These are phyloP conservation scores for Lithobates sylvaticus DNA, from an alignment of 2,797 vertebrate species.

Conservation along the genomic window DNA sequence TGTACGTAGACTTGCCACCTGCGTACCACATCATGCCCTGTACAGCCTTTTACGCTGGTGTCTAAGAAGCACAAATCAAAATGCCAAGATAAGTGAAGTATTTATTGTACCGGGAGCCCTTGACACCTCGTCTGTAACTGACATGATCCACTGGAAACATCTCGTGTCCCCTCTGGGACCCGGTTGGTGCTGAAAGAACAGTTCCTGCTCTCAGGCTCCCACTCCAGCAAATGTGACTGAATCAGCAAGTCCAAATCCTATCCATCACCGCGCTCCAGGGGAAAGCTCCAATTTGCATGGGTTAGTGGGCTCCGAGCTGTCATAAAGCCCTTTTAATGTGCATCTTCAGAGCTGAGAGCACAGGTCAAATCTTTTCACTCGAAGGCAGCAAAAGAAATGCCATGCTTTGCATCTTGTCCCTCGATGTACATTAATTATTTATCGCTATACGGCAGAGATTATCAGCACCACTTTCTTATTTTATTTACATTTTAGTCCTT, in stretches of 20 bases:
- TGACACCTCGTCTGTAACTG: slow-evolving; percentile 49
- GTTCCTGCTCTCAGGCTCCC: slow-evolving; percentile 39
- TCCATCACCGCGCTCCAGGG: slow-evolving; percentile 50
- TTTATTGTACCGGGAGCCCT: slow-evolving; percentile 52
- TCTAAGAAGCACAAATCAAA: slow-evolving; percentile 39
- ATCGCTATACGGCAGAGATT: not conserved
- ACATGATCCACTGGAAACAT: slow-evolving; percentile 59
- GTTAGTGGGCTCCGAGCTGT: slow-evolving; percentile 49
- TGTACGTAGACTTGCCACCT: not conserved
- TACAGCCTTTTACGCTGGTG: not conserved
- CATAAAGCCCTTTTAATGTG: slow-evolving; percentile 48
- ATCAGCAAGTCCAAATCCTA: slow-evolving; percentile 45
- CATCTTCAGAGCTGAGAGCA: slow-evolving; percentile 37
- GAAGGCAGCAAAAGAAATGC: not conserved
- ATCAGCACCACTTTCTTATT: too few species aligned
- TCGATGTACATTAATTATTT: not conserved
- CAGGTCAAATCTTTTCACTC: slow-evolving; percentile 32
- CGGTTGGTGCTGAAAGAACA: slow-evolving; percentile 55
- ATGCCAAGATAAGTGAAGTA: slow-evolving; percentile 50
- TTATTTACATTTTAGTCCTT: not conserved
- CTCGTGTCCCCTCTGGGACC: slow-evolving; percentile 40
- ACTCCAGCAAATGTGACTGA: slow-evolving; percentile 55
- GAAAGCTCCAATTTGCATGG: slow-evolving; percentile 57
- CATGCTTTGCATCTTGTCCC: not conserved
- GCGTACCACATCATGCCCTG: not conserved